These are phyloP conservation scores for Ophioderma brevispina DNA, from an alignment of 35 echinoderm and acorn worm genomes.

Conservation along the genomic window DNA sequence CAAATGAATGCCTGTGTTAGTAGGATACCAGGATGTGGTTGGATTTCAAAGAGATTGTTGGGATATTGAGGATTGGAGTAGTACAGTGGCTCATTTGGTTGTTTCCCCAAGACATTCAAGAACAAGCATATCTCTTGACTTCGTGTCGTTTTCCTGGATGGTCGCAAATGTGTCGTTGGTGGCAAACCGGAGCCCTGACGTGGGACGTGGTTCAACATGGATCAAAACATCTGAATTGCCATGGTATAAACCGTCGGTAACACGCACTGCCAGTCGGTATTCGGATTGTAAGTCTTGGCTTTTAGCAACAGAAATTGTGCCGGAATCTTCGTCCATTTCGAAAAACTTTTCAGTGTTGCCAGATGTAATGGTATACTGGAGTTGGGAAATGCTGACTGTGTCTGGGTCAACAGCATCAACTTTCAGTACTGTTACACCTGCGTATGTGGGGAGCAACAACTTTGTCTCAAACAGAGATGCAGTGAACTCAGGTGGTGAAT, in stretches of 20 bases:
- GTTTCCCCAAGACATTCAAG: slow-evolving; percentile 78
- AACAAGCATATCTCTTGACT: slow-evolving; percentile 62
- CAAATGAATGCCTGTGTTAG: slow-evolving; percentile 83
- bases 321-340: slow-evolving; percentile 47
- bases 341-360: slow-evolving; percentile 73
- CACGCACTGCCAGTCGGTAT: slow-evolving; percentile 72
- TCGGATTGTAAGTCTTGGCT: slow-evolving; percentile 34
- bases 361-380: slow-evolving; percentile 81
- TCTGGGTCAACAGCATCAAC: slow-evolving; percentile 76
- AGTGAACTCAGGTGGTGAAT: slow-evolving; percentile 84
- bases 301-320: slow-evolving; percentile 66
- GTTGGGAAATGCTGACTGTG: slow-evolving; percentile 83
- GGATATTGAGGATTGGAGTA: slow-evolving; percentile 92
- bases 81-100: slow-evolving; percentile 81
- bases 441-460: slow-evolving; percentile 85
- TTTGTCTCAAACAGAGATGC: slow-evolving; percentile 51
- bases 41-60: slow-evolving; percentile 70
- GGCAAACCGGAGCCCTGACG: slow-evolving; percentile 74
- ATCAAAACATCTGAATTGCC: slow-evolving; percentile 66
- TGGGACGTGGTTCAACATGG: slow-evolving; percentile 38
- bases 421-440: slow-evolving; percentile 68
- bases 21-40: slow-evolving; percentile 70
- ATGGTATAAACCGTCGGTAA: slow-evolving; percentile 85
- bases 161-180: slow-evolving; percentile 71
- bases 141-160: slow-evolving; percentile 80